These are phyloP conservation scores for Montipora capitata DNA, from an alignment of 92 coral and sea anemone genomes.

Conservation along the genomic window DNA sequence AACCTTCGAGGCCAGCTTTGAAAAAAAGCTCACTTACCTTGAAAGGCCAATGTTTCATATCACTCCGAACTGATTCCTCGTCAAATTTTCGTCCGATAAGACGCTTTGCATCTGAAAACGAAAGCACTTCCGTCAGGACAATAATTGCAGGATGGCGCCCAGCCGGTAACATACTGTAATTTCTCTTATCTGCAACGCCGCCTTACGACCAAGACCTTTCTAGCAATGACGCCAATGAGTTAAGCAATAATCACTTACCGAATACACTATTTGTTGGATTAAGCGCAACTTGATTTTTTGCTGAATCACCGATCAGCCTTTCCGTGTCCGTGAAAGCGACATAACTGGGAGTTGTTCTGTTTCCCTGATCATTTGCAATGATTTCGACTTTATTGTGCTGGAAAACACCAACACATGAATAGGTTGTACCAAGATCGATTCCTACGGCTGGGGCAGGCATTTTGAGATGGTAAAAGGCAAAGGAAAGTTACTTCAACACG, in stretches of 20 bases:
- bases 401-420: slow-evolving; percentile 98
- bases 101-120: slow-evolving; percentile 85
- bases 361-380: slow-evolving; percentile 98
- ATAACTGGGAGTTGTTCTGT: slow-evolving; percentile 97
- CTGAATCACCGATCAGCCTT: slow-evolving; percentile 94
- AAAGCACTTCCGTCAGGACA: not conserved
- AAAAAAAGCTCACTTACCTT: not conserved
- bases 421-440: slow-evolving; percentile 98
- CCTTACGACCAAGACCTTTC: too few relatives aligned
- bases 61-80: slow-evolving; percentile 83
- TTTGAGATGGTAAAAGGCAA: too few relatives aligned
- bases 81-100: slow-evolving; percentile 92
- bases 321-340: slow-evolving; percentile 96
- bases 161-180: not conserved
- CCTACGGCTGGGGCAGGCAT: slow-evolving; percentile 83
- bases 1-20: not conserved
- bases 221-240: too few relatives aligned
- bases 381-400: slow-evolving; percentile 97
- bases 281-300: slow-evolving; percentile 95
- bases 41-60: slow-evolving; percentile 98
- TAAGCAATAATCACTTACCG: slow-evolving; percentile 48
- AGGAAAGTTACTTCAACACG: too few relatives aligned
- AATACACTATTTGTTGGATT: slow-evolving; percentile 92
- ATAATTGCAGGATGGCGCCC: not conserved
- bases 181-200: too few relatives aligned